Evolutionary conservation across 2,113 vertebrate species (phyloP), one percentile per base, ranked within the genome.

Genomic region (Chaetodon auriga): DNA sequence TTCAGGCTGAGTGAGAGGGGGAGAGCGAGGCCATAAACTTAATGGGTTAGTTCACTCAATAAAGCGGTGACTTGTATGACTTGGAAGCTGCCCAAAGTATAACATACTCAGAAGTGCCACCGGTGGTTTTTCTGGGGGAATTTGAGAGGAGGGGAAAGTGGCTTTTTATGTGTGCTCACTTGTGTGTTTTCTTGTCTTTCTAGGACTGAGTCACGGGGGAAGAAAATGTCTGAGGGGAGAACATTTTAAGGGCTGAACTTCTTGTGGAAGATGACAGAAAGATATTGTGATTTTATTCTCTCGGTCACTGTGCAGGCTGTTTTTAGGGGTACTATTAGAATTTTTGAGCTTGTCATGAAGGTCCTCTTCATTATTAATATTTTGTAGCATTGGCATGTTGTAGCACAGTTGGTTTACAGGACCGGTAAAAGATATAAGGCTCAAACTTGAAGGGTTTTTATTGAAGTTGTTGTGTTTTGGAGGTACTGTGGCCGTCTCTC

Each of bases 21-120:
- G 68, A 23, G 79, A 38, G 77, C 7, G 49, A 75, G 64, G 83
- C 80, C 84, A 81, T 91, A 92, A 91, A 92, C 85, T 53, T 87
- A 90, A 92, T 90, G 90, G 87, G 65, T 92, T 83, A 63, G 75
- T 89, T 91, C 89, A 86, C 89, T 91, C 92, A 84, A 92, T 93
- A 92, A 91, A 84, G 78, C n/a, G 41, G 75, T 2, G 63, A 86
- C 83, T 89, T 91, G 90, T 92, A 78, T 91, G 87, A 86, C 82
- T 94, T 94, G 92, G 90, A 92, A 64, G 68, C 23, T 0, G 15
- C 77, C 90, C 92, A 93, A 80, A 77, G 68, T 80, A 74, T 55
- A 88, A 81, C 82, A 77, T 58, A 78, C 45, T 75, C 74, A 43
- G 61, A 73, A 86, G 79, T 65, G 79, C 43, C 18, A 35, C 46